A percentile compares a stretch with the other conserved stretches of the same genome.
These are phyloP conservation scores for Pseudomyrmex dendroicus DNA, from an alignment of 1,140 invertebrate species.

Conservation along the genomic window DNA sequence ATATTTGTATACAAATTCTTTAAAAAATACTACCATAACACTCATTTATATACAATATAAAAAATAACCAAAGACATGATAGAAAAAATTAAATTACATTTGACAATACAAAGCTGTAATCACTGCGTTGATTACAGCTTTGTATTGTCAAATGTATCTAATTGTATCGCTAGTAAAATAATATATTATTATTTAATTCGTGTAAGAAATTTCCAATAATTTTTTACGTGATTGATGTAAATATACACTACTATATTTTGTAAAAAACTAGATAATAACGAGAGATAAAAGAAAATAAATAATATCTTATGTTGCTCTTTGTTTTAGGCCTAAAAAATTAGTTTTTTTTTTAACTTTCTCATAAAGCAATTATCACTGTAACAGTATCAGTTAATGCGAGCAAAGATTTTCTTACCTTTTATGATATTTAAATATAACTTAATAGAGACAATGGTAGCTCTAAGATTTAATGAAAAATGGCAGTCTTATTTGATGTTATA, in stretches of 20 bases:
- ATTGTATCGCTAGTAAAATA: neutral
- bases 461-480: constrained; percentile 62
- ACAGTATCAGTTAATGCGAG: neutral
- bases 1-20: neutral
- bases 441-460: neutral
- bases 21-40: neutral
- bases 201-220: neutral
- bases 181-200: neutral
- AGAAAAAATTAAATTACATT: no score
- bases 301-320: neutral
- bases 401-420: neutral
- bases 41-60: neutral
- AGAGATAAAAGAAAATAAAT: neutral
- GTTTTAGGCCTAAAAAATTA: neutral
- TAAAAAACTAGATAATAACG: neutral
- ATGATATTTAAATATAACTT: neutral
- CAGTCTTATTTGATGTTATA: constrained; percentile 75
- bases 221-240: neutral
- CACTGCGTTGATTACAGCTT: no score
- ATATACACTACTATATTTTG: neutral
- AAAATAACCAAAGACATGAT: neutral
- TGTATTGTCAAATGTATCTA: neutral
- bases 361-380: neutral
- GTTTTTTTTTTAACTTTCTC: no score
- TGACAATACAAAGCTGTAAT: no score